Base-by-base conservation (phyloP, 2,113 vertebrate species). In the Misgurnus anguillicaudatus region DNA sequence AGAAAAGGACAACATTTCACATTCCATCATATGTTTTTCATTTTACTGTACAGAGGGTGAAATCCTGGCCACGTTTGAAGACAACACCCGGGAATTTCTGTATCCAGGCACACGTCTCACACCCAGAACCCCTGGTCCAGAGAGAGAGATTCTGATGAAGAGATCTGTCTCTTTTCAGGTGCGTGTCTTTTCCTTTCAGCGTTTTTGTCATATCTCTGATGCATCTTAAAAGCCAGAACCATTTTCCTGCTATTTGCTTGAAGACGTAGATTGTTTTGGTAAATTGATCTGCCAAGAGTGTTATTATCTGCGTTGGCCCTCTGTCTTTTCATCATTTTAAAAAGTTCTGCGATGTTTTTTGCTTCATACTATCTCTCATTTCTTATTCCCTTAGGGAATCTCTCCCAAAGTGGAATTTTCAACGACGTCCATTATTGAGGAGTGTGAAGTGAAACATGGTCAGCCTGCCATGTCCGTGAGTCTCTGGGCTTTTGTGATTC, bases 321-420 rank as follows among this genome's bases (percentile, higher is more conserved):
- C 36, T 79, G 77, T 85, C 75, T 81, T 85, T 83, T 85, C 57
- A 78, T 70, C 75, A 84, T 62, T 62, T 55, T 57, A 72, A 38
- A 47, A 72, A 77, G 65, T 80, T 72, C 79, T 17, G 69, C 58
- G 51, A 67, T 65, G 48, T 75, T 80, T 77, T 77, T 75, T 64
- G 67, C 60, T 62, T 58, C 80, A 21, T 19, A 64, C 64, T 85
- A 0, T 67, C 57, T 67, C 85, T 85, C 83, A 83, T 84, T 48
- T 75, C 67, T 85, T 48, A 13, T 81, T 79, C 77, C 86, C 84
- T 82, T 61, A 98, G 96, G 96, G 96, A 94, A 95, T 96, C 91
- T 94, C 94, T 89, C 96, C 95, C 90, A 95, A 94, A 93, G 89
- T 97, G 90, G 94, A 93, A 90, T 98, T 98, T 93, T 91, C 94